Conservation (phyloP, 2,113 vertebrate genomes). For the Tragelaphus imberbis region DNA sequence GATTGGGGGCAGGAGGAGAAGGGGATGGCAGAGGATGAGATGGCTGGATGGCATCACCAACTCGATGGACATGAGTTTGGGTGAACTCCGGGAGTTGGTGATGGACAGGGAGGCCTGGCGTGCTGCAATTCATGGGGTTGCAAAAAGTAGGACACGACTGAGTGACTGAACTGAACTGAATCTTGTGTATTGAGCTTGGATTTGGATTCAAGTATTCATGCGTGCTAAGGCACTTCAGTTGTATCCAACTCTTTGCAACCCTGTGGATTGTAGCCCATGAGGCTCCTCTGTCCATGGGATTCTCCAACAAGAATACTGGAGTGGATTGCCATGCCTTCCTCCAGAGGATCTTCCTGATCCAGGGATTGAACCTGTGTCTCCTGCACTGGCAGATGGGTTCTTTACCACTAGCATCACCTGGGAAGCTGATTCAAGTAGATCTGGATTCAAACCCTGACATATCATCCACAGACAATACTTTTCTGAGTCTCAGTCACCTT, state of each 20-base stretch:
- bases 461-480: background rate
- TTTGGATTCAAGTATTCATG: background rate
- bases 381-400: background rate
- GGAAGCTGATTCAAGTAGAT: background rate
- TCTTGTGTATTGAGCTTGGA: background rate
- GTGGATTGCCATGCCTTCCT: background rate
- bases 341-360: background rate
- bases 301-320: background rate
- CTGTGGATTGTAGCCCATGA: background rate
- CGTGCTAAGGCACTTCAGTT: background rate
- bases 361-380: background rate
- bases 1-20: no score
- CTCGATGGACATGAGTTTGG: no score
- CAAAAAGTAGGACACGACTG: no score
- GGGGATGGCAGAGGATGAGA: no score
- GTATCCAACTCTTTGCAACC: background rate
- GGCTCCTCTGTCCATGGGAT: background rate
- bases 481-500: background rate
- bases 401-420: background rate
- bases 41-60: no score
- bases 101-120: no score
- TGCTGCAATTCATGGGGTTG: no score
- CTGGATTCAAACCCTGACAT: background rate
- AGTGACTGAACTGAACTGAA: no score
- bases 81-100: no score